Percentiles rank a stretch among this genome's conserved stretches.
Evolutionary conservation across 2,797 vertebrate genomes (phyloP).

Genomic region (Darevskia nairensis): DNA sequence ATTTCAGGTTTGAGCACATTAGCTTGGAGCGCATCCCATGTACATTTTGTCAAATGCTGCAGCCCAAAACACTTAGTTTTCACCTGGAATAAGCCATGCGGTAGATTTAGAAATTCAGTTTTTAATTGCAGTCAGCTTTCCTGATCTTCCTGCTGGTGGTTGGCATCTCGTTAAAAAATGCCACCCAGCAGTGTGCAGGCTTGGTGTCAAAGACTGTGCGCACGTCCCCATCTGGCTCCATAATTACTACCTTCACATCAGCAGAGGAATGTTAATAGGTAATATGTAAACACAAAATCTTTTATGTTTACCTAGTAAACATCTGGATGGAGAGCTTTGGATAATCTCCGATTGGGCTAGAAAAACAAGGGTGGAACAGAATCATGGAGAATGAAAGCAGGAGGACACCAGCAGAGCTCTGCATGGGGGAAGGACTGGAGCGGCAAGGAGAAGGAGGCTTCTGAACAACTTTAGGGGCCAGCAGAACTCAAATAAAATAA

Average conservation of each 20-base stretch:
- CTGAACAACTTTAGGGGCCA: not conserved
- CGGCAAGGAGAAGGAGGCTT: not conserved
- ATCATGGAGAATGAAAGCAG: constrained; percentile 44
- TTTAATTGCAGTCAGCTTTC: constrained; percentile 60
- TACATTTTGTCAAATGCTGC: constrained; percentile 54
- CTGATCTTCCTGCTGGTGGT: constrained; percentile 41
- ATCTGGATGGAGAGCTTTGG: constrained; percentile 64
- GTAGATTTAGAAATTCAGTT: constrained; percentile 56
- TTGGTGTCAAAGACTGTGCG: constrained; percentile 64
- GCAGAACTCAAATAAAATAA: not conserved
- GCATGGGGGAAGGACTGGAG: not conserved
- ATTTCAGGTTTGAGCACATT: not conserved
- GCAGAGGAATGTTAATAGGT: constrained; percentile 59
- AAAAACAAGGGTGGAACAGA: constrained; percentile 42
- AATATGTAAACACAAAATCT: constrained; percentile 74
- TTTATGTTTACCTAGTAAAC: constrained; percentile 70
- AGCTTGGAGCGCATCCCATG: constrained; percentile 51
- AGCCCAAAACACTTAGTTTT: constrained; percentile 61
- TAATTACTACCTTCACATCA: constrained; percentile 73
- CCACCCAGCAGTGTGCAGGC: constrained; percentile 58
- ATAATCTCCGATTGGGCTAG: constrained; percentile 55
- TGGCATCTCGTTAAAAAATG: constrained; percentile 39
- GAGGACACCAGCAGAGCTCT: not conserved
- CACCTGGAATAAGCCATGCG: constrained; percentile 59
- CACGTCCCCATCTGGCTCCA: constrained; percentile 72